These are phyloP conservation scores for Ischnus inquisitorius DNA, from an alignment of 2,888 invertebrate species.

Conservation along the genomic window DNA sequence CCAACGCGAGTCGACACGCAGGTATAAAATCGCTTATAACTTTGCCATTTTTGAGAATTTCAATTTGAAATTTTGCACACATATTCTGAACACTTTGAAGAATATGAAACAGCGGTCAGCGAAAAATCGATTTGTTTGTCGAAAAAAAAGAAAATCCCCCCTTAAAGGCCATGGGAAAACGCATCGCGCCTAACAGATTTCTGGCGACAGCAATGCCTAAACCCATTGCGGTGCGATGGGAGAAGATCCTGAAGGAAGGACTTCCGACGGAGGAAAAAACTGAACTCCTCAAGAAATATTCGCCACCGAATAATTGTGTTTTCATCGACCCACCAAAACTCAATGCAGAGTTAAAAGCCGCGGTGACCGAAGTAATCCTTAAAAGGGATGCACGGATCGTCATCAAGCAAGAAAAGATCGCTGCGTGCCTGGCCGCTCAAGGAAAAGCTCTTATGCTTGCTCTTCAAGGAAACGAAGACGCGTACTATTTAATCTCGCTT, in stretches of 20 bases:
- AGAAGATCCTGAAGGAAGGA: conserved; percentile 25
- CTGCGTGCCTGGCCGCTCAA: conserved; percentile 41
- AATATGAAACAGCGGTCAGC: too few species aligned
- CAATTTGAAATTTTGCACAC: too few species aligned
- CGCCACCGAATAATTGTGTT: conserved; percentile 7
- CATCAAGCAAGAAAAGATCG: conserved; percentile 45
- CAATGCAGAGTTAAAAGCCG: conserved; percentile 30
- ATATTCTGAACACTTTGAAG: too few species aligned
- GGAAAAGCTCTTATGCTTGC: conserved; percentile 22
- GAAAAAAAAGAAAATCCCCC: too few species aligned
- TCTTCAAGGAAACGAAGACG: conserved; percentile 24
- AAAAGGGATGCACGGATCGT: conserved; percentile 45
- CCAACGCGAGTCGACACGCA: too few species aligned
- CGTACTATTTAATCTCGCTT: too few species aligned
- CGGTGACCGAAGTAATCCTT: background rate
- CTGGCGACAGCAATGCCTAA: conserved; percentile 6
- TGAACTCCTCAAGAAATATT: conserved; percentile 37
- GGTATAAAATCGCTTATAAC: too few species aligned
- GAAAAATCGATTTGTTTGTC: too few species aligned
- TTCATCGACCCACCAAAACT: conserved; percentile 35
- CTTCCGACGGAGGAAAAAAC: conserved; percentile 17
- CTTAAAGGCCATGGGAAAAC: conserved; percentile 33
- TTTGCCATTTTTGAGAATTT: too few species aligned
- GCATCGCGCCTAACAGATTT: background rate
- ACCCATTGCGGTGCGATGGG: conserved; percentile 27